Evolutionary conservation across 2,113 vertebrate genomes (phyloP), one percentile per base, ranked within the genome.

Genomic region (Struthidea cinerea): DNA sequence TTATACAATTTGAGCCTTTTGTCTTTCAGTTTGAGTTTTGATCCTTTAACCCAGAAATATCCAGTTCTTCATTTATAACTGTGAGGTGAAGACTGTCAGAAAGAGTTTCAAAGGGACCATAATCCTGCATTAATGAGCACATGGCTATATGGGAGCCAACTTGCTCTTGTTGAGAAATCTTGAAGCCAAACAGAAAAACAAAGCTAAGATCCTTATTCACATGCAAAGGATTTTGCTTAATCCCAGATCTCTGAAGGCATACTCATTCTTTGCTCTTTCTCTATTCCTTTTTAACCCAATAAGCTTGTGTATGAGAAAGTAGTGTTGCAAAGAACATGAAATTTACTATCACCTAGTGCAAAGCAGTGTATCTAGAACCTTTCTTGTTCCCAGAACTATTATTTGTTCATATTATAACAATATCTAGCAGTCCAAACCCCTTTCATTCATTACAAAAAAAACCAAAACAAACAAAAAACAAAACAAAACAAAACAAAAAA

Each of bases 81-180:
- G 33, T 69, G 90, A 96, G 70, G 87, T 95, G 87, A 96, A 95
- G 70, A 89, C 77, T 89, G 53, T 93, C 93, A 93, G 93, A 85
- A 92, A 75, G 89, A 87, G 87, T 96, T 97, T 89, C 95, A 89
- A 94, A 94, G 96, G 94, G 96, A 95, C 89, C 76, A 64, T 96
- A 97, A 97, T 96, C 94, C 94, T 96, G 63, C 93, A 90, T 96
- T 96, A 96, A 96, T 95, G 89, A 97, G 94, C 75, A 84, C 57
- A 87, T 41, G 92, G 81, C 82, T 96, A 91, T 87, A 67, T 44
- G 33, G 63, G 44, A 96, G 87, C 95, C 95, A 95, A 93, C 70
- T 96, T 95, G 39, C 57, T 93, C 81, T 91, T 95, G 87, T 83
- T 94, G 91, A 93, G 87, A 95, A 96, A 85, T 96, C 84, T 82